Percentiles rank a stretch among this genome's conserved stretches.
These are phyloP conservation scores for Zhuqinia jingwanae DNA, from an alignment of 2,888 invertebrate species.

Conservation along the genomic window DNA sequence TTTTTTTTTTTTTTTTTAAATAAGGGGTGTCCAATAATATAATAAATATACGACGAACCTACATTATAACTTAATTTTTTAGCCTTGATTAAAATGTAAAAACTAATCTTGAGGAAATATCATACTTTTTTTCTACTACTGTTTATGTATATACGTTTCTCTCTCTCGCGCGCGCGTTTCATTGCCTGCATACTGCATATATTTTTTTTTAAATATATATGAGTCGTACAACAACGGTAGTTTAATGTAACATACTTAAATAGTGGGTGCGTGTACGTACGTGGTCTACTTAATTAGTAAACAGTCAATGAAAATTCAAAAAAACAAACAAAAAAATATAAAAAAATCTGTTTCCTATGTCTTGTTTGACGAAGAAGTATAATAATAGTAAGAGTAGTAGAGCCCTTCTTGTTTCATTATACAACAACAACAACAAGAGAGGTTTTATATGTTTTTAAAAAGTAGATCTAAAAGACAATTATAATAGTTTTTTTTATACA, in stretches of 20 bases:
- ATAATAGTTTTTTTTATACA: constrained; percentile 41
- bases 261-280: constrained; percentile 20
- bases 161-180: neutral
- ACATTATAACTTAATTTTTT: constrained; percentile 64
- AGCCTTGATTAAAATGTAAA: constrained; percentile 69
- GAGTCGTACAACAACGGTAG: constrained; percentile 52
- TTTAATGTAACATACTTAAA: constrained; percentile 69
- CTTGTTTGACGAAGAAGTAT: constrained; percentile 12
- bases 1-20: constrained; percentile 19
- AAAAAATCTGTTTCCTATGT: constrained; percentile 56
- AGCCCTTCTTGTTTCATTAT: neutral
- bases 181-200: constrained; percentile 51
- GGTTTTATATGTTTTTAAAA: constrained; percentile 42
- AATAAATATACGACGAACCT: constrained; percentile 43
- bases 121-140: constrained; percentile 37
- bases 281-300: constrained; percentile 63
- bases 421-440: neutral
- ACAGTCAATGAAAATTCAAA: constrained; percentile 68
- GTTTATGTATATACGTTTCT: constrained; percentile 38
- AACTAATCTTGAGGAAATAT: constrained; percentile 69
- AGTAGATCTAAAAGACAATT: constrained; percentile 56
- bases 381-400: constrained; percentile 25
- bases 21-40: constrained; percentile 50
- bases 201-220: no score
- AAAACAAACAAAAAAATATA: constrained; percentile 60